Evolutionary conservation across 1,140 invertebrate species (phyloP).

Genomic region (Drosophila micromelanica): DNA sequence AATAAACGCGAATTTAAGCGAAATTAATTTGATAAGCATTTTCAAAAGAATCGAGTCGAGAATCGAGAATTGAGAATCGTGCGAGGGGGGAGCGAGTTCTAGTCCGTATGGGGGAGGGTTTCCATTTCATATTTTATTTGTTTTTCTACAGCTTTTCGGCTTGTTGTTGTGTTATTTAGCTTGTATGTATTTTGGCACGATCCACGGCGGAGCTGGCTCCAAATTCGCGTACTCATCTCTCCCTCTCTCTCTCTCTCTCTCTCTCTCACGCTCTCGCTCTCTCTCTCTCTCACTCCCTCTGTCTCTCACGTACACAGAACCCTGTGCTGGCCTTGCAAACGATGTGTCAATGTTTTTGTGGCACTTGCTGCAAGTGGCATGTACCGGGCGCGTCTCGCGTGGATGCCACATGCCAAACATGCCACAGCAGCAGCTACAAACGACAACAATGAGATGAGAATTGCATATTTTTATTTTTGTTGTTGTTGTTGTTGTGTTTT

Average conservation of each 20-base stretch:
- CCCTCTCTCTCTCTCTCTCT: conserved; percentile 3
- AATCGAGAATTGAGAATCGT: background rate
- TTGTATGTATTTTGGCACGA: conserved; percentile 9
- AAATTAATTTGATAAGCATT: conserved; percentile 84
- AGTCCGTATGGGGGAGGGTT: background rate
- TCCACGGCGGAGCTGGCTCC: conserved; percentile 8
- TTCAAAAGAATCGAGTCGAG: conserved; percentile 40
- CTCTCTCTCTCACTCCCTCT: background rate
- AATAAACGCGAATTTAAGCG: conserved; percentile 78
- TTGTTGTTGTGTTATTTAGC: background rate
- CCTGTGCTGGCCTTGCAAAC: conserved; percentile 42
- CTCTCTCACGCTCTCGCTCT: too few species aligned
- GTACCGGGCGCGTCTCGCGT: conserved; percentile 35
- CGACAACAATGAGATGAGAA: conserved; percentile 21
- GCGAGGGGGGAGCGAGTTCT: background rate
- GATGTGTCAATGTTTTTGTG: conserved; percentile 50
- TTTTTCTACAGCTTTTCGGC: background rate
- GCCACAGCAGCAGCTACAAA: conserved; percentile 37
- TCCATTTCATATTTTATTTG: conserved; percentile 17
- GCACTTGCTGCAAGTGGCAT: conserved; percentile 53
- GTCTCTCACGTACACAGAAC: background rate
- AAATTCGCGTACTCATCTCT: background rate
- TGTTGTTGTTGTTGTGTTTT: too few species aligned
- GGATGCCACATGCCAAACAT: conserved; percentile 50
- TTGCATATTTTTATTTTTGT: conserved; percentile 29